phyloP scores from a whole-genome alignment of 1,140 invertebrate species.

The Nixonia krombeini region DNA sequence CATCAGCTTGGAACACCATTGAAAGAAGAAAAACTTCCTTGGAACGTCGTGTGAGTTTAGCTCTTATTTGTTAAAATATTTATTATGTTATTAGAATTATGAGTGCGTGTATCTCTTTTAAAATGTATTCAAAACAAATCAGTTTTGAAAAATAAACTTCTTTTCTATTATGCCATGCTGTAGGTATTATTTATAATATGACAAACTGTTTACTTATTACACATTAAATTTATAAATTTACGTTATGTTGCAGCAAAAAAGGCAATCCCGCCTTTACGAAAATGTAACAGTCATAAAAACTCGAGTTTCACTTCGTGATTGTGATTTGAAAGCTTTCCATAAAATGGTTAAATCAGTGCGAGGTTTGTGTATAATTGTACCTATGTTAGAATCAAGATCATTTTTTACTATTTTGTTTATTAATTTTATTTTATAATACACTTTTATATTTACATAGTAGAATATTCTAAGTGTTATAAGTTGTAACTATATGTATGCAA shows the following conservation, averaged over 20 bases:
- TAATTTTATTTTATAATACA: slow-evolving; percentile 13
- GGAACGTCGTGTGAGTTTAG: slow-evolving; percentile 61
- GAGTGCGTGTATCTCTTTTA: too few relatives aligned
- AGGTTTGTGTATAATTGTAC: slow-evolving; percentile 73
- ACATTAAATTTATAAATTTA: slow-evolving; percentile 9
- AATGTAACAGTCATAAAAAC: slow-evolving; percentile 78
- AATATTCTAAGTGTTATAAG: too few relatives aligned
- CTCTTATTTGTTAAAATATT: background rate
- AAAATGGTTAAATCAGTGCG: slow-evolving; percentile 83
- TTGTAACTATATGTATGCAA: too few relatives aligned
- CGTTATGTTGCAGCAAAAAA: slow-evolving; percentile 61
- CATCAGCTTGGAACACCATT: slow-evolving; percentile 73
- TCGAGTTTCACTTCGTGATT: slow-evolving; percentile 77
- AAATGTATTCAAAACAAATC: too few relatives aligned
- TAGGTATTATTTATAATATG: too few relatives aligned
- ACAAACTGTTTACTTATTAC: too few relatives aligned
- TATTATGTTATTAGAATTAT: too few relatives aligned
- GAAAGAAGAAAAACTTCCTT: slow-evolving; percentile 69
- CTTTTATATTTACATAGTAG: background rate
- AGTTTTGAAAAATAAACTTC: too few relatives aligned
- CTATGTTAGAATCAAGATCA: too few relatives aligned
- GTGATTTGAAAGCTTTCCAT: slow-evolving; percentile 84
- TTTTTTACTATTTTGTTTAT: background rate
- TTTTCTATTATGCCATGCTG: too few relatives aligned
- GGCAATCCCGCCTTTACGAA: slow-evolving; percentile 78